These are phyloP conservation scores for Dicycla oo DNA, from an alignment of 2,888 invertebrate species.

Conservation along the genomic window DNA sequence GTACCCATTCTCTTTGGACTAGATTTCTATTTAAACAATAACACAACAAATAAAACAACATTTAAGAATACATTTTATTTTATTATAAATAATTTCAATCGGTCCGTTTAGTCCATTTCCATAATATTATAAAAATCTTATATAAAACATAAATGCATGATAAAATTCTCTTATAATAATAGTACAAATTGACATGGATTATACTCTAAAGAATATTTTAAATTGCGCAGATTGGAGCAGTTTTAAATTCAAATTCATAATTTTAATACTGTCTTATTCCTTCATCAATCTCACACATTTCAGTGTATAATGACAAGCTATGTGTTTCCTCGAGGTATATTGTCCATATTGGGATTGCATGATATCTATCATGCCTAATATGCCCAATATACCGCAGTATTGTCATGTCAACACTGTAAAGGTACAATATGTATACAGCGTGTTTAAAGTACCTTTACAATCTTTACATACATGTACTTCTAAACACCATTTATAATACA, in stretches of 20 bases:
- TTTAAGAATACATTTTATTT: constrained; percentile 32
- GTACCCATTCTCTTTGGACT: no score
- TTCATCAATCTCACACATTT: constrained; percentile 4
- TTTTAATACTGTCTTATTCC: constrained; percentile 24
- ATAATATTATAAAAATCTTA: constrained; percentile 30
- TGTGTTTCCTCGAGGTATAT: no score
- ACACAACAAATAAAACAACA: constrained; percentile 29
- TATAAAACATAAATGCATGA: constrained; percentile 53
- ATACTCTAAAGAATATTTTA: background rate
- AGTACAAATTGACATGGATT: constrained; percentile 56
- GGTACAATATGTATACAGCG: background rate
- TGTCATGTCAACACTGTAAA: background rate
- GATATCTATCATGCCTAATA: no score
- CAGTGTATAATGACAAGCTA: background rate
- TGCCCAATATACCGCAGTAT: background rate
- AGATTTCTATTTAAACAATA: no score
- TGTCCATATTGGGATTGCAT: background rate
- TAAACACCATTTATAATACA: no score
- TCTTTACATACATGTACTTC: no score
- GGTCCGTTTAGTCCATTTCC: background rate
- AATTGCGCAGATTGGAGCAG: constrained; percentile 43
- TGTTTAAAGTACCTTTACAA: no score
- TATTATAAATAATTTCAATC: constrained; percentile 18
- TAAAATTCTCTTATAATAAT: constrained; percentile 35
- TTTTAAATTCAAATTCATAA: constrained; percentile 24